Evolutionary conservation across 1,140 invertebrate genomes (phyloP), one percentile per base, ranked within the genome.

Genomic region (Drosophila eugracilis): DNA sequence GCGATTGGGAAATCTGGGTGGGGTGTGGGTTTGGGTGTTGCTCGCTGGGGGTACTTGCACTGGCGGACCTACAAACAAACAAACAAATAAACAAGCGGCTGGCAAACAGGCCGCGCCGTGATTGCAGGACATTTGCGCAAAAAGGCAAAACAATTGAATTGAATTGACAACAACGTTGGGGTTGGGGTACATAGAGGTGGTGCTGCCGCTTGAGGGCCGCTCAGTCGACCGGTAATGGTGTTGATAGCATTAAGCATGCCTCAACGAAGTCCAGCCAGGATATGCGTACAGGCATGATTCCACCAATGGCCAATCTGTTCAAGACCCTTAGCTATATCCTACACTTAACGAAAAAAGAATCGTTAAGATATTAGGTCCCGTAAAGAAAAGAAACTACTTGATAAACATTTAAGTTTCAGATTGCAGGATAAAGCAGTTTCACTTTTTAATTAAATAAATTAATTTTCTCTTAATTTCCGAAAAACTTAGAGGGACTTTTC

Each of bases 61-160:
- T 55, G 57, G 67, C 49, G 58, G 65, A 72, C 69, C 66, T 15
- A 50, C 58, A 49, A 49, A 75, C 53, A 76, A 69, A 67, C 76
- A 85, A 86, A 80, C 77, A 85, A 86, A 77, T 78, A 85, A 80
- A 85, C 66, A 79, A 80, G 67, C 78, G 58, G 39, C 76, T 59
- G 66, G 47, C 81, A 79, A 86, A 86, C 67, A 80, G 28, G 50
- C 60, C 66, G 58, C 57, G 77, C 62, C 75, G 77, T 86, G 81
- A 85, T 85, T 88, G 83, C 83, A 62, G 60, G 48, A 78, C 83
- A 86, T 79, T 85, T 76, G 81, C 76, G 70, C 74, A 80, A 86
- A 83, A 88, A 88, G 78, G 78, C 83, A 83, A 83, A 88, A 88
- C 83, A 88, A 88, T 88, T 85, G 75, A 84, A 78, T 76, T 75